phyloP scores from a whole-genome alignment of 2,888 invertebrate genomes.

The Hirudinaria manillensis region DNA sequence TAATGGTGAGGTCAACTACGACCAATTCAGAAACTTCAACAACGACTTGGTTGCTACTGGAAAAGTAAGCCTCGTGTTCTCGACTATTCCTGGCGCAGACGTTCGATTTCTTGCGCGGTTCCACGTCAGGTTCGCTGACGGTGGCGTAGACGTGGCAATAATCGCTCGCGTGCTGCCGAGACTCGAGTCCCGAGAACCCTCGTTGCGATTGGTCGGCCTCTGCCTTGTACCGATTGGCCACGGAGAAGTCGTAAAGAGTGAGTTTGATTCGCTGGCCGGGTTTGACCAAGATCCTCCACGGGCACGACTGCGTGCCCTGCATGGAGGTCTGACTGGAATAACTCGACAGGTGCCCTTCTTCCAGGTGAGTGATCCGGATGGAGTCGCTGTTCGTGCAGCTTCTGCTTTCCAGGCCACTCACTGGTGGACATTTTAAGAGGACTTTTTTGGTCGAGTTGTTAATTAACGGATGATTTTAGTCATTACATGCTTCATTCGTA shows the following conservation, averaged over 20 bases:
- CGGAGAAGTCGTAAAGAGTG: slow-evolving; percentile 31
- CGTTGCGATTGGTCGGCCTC: background rate
- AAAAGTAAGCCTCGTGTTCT: slow-evolving; percentile 23
- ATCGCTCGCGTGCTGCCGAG: slow-evolving; percentile 3
- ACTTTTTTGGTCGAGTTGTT: background rate
- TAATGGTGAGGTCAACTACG: slow-evolving; percentile 22
- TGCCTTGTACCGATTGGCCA: slow-evolving; percentile 27
- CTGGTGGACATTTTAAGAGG: background rate
- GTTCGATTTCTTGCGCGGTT: slow-evolving; percentile 12
- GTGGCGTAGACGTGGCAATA: slow-evolving; percentile 31
- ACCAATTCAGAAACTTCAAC: slow-evolving; percentile 25
- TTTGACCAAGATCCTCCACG: slow-evolving; percentile 31
- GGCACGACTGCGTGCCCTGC: slow-evolving; percentile 29
- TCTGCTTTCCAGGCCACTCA: background rate
- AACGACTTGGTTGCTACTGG: background rate
- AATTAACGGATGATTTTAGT: too few relatives aligned
- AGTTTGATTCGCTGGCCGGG: slow-evolving; percentile 32
- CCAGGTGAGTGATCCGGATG: slow-evolving; percentile 1
- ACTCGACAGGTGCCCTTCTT: slow-evolving; percentile 27
- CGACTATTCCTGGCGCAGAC: slow-evolving; percentile 28
- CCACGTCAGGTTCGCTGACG: slow-evolving; percentile 20
- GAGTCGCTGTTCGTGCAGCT: slow-evolving; percentile 6
- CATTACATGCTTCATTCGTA: background rate
- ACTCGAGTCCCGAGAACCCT: background rate
- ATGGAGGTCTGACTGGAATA: slow-evolving; percentile 22